phyloP scores from a whole-genome alignment of 1,140 invertebrate genomes.

The Drosophila albomicans region DNA sequence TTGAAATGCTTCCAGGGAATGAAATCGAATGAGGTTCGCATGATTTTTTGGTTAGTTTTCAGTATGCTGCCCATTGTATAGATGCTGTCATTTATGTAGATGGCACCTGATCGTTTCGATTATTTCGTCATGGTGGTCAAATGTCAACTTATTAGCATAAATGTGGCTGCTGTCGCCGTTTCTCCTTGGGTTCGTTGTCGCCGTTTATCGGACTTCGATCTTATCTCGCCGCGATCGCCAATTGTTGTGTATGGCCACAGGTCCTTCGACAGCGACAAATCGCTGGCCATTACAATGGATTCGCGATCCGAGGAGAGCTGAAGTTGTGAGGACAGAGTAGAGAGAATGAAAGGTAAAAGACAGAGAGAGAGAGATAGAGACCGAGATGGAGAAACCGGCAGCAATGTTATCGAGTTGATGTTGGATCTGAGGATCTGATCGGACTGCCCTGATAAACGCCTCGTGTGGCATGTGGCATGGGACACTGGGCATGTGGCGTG shows the following conservation, averaged over 20 bases:
- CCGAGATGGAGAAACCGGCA: neutral
- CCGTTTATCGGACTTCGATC: slow-evolving; percentile 61
- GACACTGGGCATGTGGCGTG: slow-evolving; percentile 78
- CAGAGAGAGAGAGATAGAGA: neutral
- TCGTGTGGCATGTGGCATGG: slow-evolving; percentile 80
- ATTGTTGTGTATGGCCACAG: slow-evolving; percentile 71
- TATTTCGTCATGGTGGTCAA: slow-evolving; percentile 83
- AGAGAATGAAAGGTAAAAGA: neutral
- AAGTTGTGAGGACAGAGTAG: neutral
- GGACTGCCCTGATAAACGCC: slow-evolving; percentile 70
- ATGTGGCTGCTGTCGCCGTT: slow-evolving; percentile 63
- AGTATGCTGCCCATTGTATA: neutral
- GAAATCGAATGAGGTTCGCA: neutral
- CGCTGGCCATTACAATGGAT: slow-evolving; percentile 72
- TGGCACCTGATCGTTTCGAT: slow-evolving; percentile 74
- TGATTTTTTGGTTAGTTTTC: too few species aligned
- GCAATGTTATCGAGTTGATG: slow-evolving; percentile 56
- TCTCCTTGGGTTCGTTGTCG: slow-evolving; percentile 29
- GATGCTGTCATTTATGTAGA: slow-evolving; percentile 57
- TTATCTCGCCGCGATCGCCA: slow-evolving; percentile 71
- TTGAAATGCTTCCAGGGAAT: neutral
- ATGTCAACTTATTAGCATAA: slow-evolving; percentile 84
- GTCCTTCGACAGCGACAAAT: slow-evolving; percentile 77
- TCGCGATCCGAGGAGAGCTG: neutral
- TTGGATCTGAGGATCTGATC: slow-evolving; percentile 61